These are phyloP conservation scores for Calliopsis andreniformis DNA, from an alignment of 1,140 invertebrate species.

Conservation along the genomic window DNA sequence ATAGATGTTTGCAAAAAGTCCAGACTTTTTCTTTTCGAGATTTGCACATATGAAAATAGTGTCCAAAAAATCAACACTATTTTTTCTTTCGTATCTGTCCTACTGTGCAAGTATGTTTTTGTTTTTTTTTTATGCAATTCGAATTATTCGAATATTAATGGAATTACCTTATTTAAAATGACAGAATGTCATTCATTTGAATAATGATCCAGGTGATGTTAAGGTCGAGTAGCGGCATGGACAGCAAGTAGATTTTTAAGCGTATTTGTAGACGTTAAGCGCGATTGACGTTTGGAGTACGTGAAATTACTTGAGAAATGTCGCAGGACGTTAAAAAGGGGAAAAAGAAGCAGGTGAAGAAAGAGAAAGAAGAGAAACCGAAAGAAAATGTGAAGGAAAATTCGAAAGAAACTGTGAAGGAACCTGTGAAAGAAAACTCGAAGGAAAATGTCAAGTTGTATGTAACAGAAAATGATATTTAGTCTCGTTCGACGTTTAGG, in stretches of 20 bases:
- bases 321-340: slow-evolving; percentile 57
- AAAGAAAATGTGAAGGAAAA: slow-evolving; percentile 14
- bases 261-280: background rate
- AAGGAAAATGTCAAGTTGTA: slow-evolving; percentile 46
- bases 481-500: background rate
- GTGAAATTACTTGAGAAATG: slow-evolving; percentile 53
- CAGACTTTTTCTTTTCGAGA: too few relatives aligned
- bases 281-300: background rate
- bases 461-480: slow-evolving; percentile 30
- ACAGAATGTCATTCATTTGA: too few relatives aligned
- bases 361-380: slow-evolving; percentile 53
- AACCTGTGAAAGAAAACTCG: slow-evolving; percentile 4
- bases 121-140: too few relatives aligned
- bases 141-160: too few relatives aligned
- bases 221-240: too few relatives aligned
- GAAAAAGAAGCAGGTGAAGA: slow-evolving; percentile 63
- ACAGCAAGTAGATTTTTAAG: background rate
- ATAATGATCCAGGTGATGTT: too few relatives aligned
- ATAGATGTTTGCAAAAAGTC: too few relatives aligned
- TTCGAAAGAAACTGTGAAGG: slow-evolving; percentile 55
- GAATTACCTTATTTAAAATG: too few relatives aligned
- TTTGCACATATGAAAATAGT: too few relatives aligned
- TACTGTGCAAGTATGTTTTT: too few relatives aligned
- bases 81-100: too few relatives aligned
- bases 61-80: too few relatives aligned